Evolutionary conservation across 2,797 vertebrate species (phyloP).

Genomic region (Typhlichthys eigenmanni): DNA sequence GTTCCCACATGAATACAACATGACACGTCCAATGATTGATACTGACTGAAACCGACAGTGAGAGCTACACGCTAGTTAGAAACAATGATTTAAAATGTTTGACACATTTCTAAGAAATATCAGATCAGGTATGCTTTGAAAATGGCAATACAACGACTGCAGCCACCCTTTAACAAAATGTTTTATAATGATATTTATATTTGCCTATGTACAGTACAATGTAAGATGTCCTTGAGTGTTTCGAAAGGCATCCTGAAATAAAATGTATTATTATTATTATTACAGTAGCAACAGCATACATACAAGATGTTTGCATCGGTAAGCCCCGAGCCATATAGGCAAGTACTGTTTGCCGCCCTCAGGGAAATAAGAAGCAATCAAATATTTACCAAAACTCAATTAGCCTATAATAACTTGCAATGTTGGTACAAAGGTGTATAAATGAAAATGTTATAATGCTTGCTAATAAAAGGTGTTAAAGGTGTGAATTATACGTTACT

Average conservation of each 20-base stretch:
- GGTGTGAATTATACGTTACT: constrained; percentile 5
- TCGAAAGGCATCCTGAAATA: too few species aligned
- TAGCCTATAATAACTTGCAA: constrained; percentile 26
- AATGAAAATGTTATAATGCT: constrained; percentile 31
- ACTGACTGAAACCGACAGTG: too few species aligned
- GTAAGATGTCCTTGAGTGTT: too few species aligned
- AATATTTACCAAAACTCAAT: constrained; percentile 41
- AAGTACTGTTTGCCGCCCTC: constrained; percentile 8
- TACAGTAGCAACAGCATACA: background rate
- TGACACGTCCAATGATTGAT: too few species aligned
- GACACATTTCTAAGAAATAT: too few species aligned
- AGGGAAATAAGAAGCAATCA: constrained; percentile 36
- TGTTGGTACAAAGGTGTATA: constrained; percentile 18
- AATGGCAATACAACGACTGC: too few species aligned
- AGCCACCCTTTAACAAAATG: background rate
- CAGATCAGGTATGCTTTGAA: too few species aligned
- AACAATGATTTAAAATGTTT: too few species aligned
- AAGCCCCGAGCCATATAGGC: constrained; percentile 23
- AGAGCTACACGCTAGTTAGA: too few species aligned
- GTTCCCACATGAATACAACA: too few species aligned
- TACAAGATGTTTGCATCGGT: constrained; percentile 13
- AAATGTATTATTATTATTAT: too few species aligned
- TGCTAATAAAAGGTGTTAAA: constrained; percentile 12
- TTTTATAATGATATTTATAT: background rate
- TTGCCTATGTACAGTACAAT: too few species aligned